Conservation (phyloP, 1,140 invertebrate genomes). For the Glomeris maerens region DNA sequence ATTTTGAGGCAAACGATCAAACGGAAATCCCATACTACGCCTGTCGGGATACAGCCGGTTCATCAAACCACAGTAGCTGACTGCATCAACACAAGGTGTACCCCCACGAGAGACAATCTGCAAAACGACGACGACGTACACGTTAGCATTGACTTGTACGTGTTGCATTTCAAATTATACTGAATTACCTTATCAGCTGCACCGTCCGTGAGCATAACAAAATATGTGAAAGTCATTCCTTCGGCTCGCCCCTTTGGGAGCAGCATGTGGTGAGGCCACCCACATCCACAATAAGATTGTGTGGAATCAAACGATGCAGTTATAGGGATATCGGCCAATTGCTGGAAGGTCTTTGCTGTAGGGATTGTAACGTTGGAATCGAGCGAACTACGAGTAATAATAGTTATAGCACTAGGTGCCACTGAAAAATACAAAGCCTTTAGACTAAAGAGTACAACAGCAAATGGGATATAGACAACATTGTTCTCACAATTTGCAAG, state of each 20-base stretch:
- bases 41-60: slow-evolving; percentile 53
- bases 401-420: no score
- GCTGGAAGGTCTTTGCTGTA: slow-evolving; percentile 42
- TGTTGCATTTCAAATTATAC: no score
- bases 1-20: slow-evolving; percentile 50
- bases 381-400: slow-evolving; percentile 42
- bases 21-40: slow-evolving; percentile 58
- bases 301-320: slow-evolving; percentile 30
- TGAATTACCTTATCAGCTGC: slow-evolving; percentile 45
- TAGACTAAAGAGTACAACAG: no score
- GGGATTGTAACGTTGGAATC: slow-evolving; percentile 58
- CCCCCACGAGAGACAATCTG: no score
- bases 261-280: slow-evolving; percentile 74
- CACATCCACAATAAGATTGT: slow-evolving; percentile 52
- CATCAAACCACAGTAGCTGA: slow-evolving; percentile 55
- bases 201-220: slow-evolving; percentile 66
- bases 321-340: slow-evolving; percentile 34
- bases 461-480: no score
- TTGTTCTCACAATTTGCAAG: slow-evolving; percentile 16
- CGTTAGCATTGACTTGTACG: no score
- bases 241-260: slow-evolving; percentile 52
- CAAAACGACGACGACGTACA: no score
- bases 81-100: slow-evolving; percentile 45
- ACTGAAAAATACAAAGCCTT: no score
- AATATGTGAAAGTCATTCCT: slow-evolving; percentile 53